A percentile compares a stretch with the other conserved stretches of the same genome.
phyloP scores from a whole-genome alignment of 2,888 invertebrate species.

The Parthenolecanium corni region DNA sequence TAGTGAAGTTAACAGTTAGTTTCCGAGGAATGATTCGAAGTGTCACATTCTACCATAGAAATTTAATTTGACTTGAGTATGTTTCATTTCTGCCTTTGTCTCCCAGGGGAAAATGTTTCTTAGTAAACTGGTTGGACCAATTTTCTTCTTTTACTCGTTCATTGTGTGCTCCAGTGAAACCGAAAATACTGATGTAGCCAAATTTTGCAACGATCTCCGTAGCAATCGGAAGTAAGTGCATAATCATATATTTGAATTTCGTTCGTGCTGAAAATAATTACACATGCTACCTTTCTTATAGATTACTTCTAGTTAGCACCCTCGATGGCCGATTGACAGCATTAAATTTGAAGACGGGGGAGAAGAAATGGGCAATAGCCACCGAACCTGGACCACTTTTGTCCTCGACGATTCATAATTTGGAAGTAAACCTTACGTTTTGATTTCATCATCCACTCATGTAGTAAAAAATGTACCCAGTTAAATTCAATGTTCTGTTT shows the following conservation, averaged over 20 bases:
- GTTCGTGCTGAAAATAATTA: neutral
- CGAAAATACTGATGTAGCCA: neutral
- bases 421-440: no score
- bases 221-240: neutral
- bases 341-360: constrained; percentile 53
- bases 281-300: constrained; percentile 38
- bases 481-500: constrained; percentile 28
- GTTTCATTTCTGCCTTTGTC: no score
- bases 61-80: no score
- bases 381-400: constrained; percentile 66
- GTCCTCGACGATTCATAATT: constrained; percentile 76
- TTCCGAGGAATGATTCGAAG: no score
- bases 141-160: neutral
- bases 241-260: neutral
- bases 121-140: neutral
- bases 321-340: constrained; percentile 80
- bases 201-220: neutral
- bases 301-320: constrained; percentile 74
- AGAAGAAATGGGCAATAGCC: constrained; percentile 63
- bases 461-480: neutral
- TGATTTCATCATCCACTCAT: constrained; percentile 33
- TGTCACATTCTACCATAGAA: no score
- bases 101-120: neutral
- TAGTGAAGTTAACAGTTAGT: no score
- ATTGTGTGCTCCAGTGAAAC: neutral